Evolutionary conservation across 2,888 invertebrate genomes (phyloP), one percentile per base, ranked within the genome.

Genomic region (Phyto melanocephala): DNA sequence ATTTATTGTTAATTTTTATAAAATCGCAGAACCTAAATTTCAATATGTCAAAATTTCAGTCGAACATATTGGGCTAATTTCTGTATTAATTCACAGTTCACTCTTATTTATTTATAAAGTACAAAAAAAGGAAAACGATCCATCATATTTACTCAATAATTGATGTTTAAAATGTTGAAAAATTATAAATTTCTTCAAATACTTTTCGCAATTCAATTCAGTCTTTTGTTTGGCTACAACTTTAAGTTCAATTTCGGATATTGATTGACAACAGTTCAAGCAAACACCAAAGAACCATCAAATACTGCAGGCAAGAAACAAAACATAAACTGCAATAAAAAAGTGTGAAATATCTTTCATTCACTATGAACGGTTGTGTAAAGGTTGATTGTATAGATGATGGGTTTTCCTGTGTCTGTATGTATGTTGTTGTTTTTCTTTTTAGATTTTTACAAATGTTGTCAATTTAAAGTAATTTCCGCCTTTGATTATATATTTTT

Each of bases 381-480:
- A 65, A 67, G 50, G 20, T 37, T 40, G 45, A 28, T 6, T 28
- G 28, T 28, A 28, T 28, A 6, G n/a, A 42, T 45, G 33, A 42
- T 24, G 58, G 22, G 45, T 62, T 52, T 70, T 58, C 40, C 47
- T 70, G 56, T 47, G 52, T 28, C 28, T 22, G 37, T 56, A 35
- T 47, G 10, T 13, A 13, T 17, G 1, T 15, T 1, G 7, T 15
- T 42, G n/a, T 62, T 42, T 63, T 79, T 42, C 67, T 62, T 81
- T 72, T 79, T 65, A 58, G 62, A 54, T 62, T 71, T 60, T 80
- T 67, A 74, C 70, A 77, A 77, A 74, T 81, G 76, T 78, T 81
- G 80, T 68, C 78, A 82, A 82, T 82, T 82, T 82, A 82, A 82
- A 82, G 82, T 82, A 82, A 82, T 82, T 82, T 82, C 82, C 82